These are phyloP conservation scores for Epistrophella euchroma DNA, from an alignment of 2,888 invertebrate species.

Conservation along the genomic window DNA sequence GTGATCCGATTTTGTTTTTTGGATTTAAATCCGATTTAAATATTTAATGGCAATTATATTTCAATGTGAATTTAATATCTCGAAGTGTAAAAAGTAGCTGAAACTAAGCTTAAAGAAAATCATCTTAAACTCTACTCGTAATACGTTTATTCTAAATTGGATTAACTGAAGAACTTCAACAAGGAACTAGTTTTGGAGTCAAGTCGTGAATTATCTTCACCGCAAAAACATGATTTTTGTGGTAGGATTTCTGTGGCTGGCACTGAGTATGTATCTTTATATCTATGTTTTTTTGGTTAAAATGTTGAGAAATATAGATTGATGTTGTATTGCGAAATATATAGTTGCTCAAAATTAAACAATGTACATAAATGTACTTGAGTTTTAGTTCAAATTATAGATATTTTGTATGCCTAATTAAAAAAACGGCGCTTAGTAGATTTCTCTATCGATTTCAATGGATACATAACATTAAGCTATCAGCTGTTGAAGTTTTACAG, in stretches of 20 bases:
- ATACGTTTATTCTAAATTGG: slow-evolving; percentile 22
- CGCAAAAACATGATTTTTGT: slow-evolving; percentile 66
- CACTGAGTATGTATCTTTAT: slow-evolving; percentile 56
- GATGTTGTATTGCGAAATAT: not conserved
- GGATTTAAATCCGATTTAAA: slow-evolving; percentile 39
- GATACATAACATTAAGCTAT: not conserved
- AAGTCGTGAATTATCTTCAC: slow-evolving; percentile 47
- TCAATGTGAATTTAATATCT: slow-evolving; percentile 14
- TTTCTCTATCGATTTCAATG: not conserved
- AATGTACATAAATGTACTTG: not conserved
- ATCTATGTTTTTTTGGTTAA: not conserved
- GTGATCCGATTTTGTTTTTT: not conserved
- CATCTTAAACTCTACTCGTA: not conserved
- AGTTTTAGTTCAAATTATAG: not conserved
- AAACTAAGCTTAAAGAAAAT: slow-evolving; percentile 19
- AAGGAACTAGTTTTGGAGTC: slow-evolving; percentile 26
- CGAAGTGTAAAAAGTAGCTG: not conserved
- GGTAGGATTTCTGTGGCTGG: slow-evolving; percentile 69
- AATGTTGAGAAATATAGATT: slow-evolving; percentile 16
- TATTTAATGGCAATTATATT: slow-evolving; percentile 50
- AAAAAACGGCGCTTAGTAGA: not conserved
- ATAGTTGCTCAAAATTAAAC: not conserved
- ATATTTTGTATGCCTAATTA: not conserved
- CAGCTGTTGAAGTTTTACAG: not conserved
- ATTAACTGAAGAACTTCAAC: slow-evolving; percentile 48